Evolutionary conservation across 2,888 invertebrate species (phyloP), one percentile per base, ranked within the genome.

Genomic region (Eristalis arbustorum): DNA sequence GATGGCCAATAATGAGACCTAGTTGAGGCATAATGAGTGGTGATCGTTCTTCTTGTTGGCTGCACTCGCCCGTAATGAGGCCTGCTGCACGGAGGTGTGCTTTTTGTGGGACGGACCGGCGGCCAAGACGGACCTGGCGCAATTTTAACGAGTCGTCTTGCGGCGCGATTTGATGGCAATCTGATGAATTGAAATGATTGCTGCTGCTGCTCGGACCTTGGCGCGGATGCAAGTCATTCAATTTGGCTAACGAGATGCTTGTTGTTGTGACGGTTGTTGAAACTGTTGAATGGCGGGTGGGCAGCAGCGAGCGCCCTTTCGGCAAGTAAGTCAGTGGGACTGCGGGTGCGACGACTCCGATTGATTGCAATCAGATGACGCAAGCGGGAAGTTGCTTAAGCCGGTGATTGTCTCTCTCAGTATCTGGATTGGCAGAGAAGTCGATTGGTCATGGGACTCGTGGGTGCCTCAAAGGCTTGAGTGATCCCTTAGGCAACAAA

Each of bases 21-120:
- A 59, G 66, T 79, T 79, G 57, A 61, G 66, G 34, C n/a, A 67
- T 71, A 79, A 79, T 79, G 59, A 72, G 78, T 14, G 49, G 61
- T 14, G 28, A 34, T 49, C 28, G 56, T n/a, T 63, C 5, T 57
- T 40, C 63, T 57, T 13, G 59, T 59, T 59, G 25, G 57, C 25
- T 37, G 74, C 34, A 49, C n/a, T 40, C 59, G 31, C 23, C 59
- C 13, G n/a, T 61, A 61, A 75, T 59, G 59, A 49, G 66, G 42
- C 14, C 10, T 14, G 59, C 25, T 59, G 59, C 25, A 59, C 23
- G 59, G 59, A 59, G 59, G 59, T 59, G 25, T 25, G 49, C 49
- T 49, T 49, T 49, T n/a, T 6, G n/a, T n/a, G n/a, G 14, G 42
- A 6, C 6, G 42, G 42, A 8, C 8, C 8, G n/a, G n/a, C 42